These are phyloP conservation scores for Ahaetulla prasina DNA, from an alignment of 2,113 vertebrate species.

Conservation along the genomic window DNA sequence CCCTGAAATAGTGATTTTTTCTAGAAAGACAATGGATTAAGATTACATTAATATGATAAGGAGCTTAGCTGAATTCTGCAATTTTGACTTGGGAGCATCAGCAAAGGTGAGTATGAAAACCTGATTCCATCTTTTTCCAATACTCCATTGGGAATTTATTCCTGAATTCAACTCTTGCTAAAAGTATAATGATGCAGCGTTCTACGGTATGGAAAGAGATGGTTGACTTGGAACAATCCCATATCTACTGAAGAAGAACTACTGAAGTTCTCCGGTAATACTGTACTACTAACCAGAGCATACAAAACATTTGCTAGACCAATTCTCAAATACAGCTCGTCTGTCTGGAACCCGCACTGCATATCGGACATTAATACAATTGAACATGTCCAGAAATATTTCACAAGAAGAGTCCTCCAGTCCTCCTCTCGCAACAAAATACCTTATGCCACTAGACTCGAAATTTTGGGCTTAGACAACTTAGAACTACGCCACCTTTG, in stretches of 20 bases:
- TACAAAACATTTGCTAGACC: too few relatives aligned
- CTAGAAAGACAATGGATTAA: background rate
- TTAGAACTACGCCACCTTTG: too few relatives aligned
- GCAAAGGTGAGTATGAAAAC: background rate
- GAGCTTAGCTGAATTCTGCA: background rate
- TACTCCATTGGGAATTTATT: background rate
- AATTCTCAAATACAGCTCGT: too few relatives aligned
- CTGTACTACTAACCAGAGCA: too few relatives aligned
- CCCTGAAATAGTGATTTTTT: background rate
- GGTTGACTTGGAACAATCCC: background rate
- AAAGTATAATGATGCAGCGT: background rate
- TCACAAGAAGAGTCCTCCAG: too few relatives aligned
- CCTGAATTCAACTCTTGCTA: background rate
- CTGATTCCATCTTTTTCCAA: background rate
- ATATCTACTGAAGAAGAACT: background rate
- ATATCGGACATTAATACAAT: too few relatives aligned
- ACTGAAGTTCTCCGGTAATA: too few relatives aligned
- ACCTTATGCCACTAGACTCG: too few relatives aligned
- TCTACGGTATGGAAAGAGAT: background rate
- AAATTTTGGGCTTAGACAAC: too few relatives aligned
- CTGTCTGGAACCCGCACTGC: too few relatives aligned
- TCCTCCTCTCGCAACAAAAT: too few relatives aligned
- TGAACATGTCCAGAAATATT: too few relatives aligned
- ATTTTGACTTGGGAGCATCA: background rate
- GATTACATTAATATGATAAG: background rate